Evolutionary conservation across 2,797 vertebrate genomes (phyloP).

Genomic region (Oophaga sylvatica): DNA sequence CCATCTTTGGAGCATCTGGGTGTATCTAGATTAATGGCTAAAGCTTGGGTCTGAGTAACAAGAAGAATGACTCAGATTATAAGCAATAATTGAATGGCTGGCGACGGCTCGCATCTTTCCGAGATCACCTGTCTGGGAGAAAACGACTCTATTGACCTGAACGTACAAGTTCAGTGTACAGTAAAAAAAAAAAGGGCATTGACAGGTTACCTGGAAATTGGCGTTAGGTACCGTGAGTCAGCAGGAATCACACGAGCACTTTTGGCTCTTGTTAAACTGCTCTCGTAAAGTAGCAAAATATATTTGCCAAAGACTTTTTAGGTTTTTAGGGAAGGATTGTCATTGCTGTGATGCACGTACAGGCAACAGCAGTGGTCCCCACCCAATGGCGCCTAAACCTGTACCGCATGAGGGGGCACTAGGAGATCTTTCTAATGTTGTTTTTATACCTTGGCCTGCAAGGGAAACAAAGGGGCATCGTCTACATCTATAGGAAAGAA

Average conservation of each 20-base stretch:
- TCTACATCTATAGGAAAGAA: too few species aligned
- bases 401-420: too few species aligned
- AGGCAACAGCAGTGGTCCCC: neutral
- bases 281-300: neutral
- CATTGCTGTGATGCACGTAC: neutral
- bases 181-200: neutral
- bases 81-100: neutral
- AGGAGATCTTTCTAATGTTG: too few species aligned
- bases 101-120: slow-evolving; percentile 3
- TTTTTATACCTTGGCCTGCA: too few species aligned
- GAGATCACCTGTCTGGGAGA: slow-evolving; percentile 10
- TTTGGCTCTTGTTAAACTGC: neutral
- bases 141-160: neutral
- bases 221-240: neutral
- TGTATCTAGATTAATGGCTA: neutral
- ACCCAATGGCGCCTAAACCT: neutral
- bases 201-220: neutral
- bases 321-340: neutral
- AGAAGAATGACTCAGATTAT: slow-evolving; percentile 5
- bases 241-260: neutral
- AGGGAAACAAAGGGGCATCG: too few species aligned
- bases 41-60: neutral
- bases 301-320: neutral
- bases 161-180: neutral
- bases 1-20: neutral